Base-by-base conservation (phyloP, 2,113 vertebrate species). In the Festucalex cinctus region DNA sequence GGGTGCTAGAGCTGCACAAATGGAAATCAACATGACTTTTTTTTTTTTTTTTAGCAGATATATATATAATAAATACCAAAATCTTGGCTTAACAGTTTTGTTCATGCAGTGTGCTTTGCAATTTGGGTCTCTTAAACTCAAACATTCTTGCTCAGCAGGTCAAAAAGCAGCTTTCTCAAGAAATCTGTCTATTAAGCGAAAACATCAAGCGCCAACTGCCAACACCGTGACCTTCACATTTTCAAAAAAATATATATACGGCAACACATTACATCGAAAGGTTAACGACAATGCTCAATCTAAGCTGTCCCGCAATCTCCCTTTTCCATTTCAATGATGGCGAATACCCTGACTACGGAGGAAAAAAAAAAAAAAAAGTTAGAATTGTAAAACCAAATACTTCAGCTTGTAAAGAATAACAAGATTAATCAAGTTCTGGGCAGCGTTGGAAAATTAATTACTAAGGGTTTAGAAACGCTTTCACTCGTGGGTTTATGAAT, bases 181-280 rank as follows among this genome's bases (percentile, higher is more conserved):
- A 35, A 61, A 14, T 61, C 58, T 14, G 5, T 41, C 58, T 39
- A 41, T 39, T 6, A 62, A 43, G n/a, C 4, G 20, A 67, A 65
- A 39, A 75, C 26, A 65, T 78, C 44, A 75, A 73, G 48, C 56
- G 36, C 53, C 53, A 59, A 49, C 65, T 24, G 57, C 70, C 76
- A 68, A 72, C 69, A 74, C 28, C 12, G 69, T 83, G 77, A 83
- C 77, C 83, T 85, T 83, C 80, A 12, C 13, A 67, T 65, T 67
- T 73, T 71, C 44, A 49, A 56, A 37, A 61, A 63, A 71, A 46
- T 49, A 65, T 13, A 65, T 13, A 19, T 44, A 48, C 46, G 20
- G 70, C 32, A 65, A 66, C 65, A 72, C 62, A 70, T 84, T 80
- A 71, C 63, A 60, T 43, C 44, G 70, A 85, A 88, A 90, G 79